Evolutionary conservation across 2,113 vertebrate species (phyloP).

Genomic region (Epinephelus cyanopodus): DNA sequence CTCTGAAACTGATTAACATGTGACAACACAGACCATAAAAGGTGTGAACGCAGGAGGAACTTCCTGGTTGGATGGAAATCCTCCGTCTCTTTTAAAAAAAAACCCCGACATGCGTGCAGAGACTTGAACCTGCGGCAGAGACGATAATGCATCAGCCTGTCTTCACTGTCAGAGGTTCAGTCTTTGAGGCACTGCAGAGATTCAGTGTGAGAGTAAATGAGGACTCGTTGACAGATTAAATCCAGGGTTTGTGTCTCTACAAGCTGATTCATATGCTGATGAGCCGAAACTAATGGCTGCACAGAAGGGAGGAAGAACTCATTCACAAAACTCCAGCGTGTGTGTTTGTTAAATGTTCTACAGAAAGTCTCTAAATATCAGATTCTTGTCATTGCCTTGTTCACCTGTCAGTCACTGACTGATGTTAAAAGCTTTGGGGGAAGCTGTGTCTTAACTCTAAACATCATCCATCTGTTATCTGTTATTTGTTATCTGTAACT

Average conservation of each 20-base stretch:
- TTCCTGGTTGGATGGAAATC: neutral
- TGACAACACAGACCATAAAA: conserved; percentile 45
- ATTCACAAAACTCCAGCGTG: neutral
- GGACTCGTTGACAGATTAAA: neutral
- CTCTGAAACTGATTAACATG: neutral
- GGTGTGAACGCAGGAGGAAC: conserved; percentile 1
- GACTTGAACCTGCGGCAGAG: conserved; percentile 20
- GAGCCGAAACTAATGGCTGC: neutral
- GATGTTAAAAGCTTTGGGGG: no score
- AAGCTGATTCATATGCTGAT: neutral
- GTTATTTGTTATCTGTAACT: no score
- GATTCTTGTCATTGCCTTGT: no score
- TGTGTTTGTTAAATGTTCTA: neutral
- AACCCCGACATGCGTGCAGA: neutral
- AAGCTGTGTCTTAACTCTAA: no score
- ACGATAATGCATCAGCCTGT: neutral
- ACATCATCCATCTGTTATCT: no score
- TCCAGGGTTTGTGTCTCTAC: neutral
- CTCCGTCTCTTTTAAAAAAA: neutral
- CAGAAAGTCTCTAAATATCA: no score
- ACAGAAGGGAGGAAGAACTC: neutral
- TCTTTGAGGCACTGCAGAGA: neutral
- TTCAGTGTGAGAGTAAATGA: neutral
- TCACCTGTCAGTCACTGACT: no score
- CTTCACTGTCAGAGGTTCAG: neutral